These are phyloP conservation scores for Potamilus streckersoni DNA, from an alignment of 1,140 invertebrate genomes.

Conservation along the genomic window DNA sequence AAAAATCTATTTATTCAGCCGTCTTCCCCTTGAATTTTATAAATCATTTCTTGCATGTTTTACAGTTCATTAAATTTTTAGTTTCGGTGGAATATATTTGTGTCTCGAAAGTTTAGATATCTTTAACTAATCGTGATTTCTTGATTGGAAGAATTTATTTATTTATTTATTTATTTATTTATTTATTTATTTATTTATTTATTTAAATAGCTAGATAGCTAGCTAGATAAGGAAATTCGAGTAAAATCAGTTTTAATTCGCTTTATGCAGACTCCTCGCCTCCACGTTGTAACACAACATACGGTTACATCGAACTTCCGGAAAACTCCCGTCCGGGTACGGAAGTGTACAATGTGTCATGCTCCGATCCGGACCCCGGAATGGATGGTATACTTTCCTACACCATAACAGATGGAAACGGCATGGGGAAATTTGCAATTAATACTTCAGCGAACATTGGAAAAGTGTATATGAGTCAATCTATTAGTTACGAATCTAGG, in stretches of 20 bases:
- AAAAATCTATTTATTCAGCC: no score
- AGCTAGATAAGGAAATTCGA: not conserved
- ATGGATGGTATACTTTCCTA: constrained; percentile 1
- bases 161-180: no score
- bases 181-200: no score
- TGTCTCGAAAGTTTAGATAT: no score
- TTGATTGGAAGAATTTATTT: no score
- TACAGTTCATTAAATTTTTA: no score
- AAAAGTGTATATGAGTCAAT: constrained; percentile 19
- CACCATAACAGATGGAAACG: constrained; percentile 19
- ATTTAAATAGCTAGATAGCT: no score
- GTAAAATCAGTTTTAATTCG: not conserved
- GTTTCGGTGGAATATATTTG: no score
- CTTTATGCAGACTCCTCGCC: constrained; percentile 5
- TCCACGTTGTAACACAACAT: constrained; percentile 14
- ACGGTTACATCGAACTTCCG: constrained; percentile 15
- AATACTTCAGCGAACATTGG: constrained; percentile 11
- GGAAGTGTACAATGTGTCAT: constrained; percentile 16
- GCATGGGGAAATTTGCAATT: constrained; percentile 18
- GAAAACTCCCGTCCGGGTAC: constrained; percentile 22
- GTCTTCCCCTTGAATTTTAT: no score
- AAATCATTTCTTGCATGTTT: no score
- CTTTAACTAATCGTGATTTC: no score
- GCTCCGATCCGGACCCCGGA: not conserved
- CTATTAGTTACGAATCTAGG: constrained; percentile 30